Conservation (phyloP, 2,797 vertebrate genomes). For the Chlorospingus semifuscus region DNA sequence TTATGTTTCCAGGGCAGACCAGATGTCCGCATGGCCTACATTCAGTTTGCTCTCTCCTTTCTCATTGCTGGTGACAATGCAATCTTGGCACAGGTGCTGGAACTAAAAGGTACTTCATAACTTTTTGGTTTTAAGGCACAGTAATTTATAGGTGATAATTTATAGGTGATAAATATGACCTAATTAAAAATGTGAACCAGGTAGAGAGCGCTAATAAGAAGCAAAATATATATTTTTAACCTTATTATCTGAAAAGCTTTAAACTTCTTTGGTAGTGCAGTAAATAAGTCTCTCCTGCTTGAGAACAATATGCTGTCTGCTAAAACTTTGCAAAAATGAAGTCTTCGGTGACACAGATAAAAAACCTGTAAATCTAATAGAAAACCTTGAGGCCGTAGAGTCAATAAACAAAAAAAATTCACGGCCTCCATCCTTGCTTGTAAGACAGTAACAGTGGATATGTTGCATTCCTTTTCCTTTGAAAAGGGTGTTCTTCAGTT, state of each 20-base stretch:
- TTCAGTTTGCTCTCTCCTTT: constrained; percentile 92
- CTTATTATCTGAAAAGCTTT: not conserved
- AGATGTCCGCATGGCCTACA: constrained; percentile 89
- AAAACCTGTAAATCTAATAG: not conserved
- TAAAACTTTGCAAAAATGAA: not conserved
- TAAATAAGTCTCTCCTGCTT: not conserved
- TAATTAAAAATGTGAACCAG: not conserved
- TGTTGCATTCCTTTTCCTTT: not conserved
- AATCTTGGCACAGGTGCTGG: constrained; percentile 84
- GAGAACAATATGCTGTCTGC: not conserved
- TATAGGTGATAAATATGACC: not conserved
- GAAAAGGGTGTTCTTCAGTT: not conserved
- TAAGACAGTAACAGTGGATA: not conserved
- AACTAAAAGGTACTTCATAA: constrained; percentile 85
- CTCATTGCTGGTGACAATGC: constrained; percentile 87
- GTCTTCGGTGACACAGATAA: not conserved
- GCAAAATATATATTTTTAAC: not conserved
- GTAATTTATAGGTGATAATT: not conserved
- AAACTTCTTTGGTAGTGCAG: not conserved
- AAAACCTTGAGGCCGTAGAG: not conserved
- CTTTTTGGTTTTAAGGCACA: not conserved
- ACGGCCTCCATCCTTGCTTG: not conserved
- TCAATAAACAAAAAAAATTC: not conserved
- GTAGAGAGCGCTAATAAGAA: not conserved
- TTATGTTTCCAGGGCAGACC: constrained; percentile 76